Evolutionary conservation across 2,888 invertebrate species (phyloP).

Genomic region (Machimus atricapillus): DNA sequence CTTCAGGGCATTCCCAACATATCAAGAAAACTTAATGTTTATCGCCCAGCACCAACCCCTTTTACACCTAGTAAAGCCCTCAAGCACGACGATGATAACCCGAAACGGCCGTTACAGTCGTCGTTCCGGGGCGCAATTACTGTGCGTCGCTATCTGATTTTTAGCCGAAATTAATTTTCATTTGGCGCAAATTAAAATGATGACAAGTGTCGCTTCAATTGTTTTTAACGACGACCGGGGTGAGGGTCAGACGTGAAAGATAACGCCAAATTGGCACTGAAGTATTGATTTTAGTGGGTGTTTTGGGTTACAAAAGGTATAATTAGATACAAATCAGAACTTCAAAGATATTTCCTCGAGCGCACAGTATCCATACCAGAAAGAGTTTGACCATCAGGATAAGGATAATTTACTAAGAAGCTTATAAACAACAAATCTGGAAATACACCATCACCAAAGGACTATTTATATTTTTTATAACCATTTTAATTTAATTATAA

Average conservation of each 20-base stretch:
- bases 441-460: too few species aligned
- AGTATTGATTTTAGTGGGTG: neutral
- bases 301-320: neutral
- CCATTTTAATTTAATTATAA: too few species aligned
- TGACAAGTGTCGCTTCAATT: slow-evolving; percentile 39
- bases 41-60: slow-evolving; percentile 32
- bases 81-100: slow-evolving; percentile 32
- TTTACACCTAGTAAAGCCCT: slow-evolving; percentile 39
- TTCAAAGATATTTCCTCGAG: neutral
- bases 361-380: too few species aligned
- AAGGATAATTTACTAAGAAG: too few species aligned
- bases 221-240: slow-evolving; percentile 19
- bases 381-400: too few species aligned
- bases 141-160: slow-evolving; percentile 29
- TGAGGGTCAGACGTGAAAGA: neutral
- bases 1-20: slow-evolving; percentile 24
- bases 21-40: slow-evolving; percentile 33
- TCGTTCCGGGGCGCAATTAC: slow-evolving; percentile 34
- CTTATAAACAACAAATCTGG: too few species aligned
- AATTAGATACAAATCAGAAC: neutral
- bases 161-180: slow-evolving; percentile 57
- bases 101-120: slow-evolving; percentile 19
- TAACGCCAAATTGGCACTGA: neutral
- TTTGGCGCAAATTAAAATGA: slow-evolving; percentile 56
- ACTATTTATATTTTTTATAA: too few species aligned